Base-by-base conservation (phyloP, 2,113 vertebrate species). In the Protobothrops mucrosquamatus region DNA sequence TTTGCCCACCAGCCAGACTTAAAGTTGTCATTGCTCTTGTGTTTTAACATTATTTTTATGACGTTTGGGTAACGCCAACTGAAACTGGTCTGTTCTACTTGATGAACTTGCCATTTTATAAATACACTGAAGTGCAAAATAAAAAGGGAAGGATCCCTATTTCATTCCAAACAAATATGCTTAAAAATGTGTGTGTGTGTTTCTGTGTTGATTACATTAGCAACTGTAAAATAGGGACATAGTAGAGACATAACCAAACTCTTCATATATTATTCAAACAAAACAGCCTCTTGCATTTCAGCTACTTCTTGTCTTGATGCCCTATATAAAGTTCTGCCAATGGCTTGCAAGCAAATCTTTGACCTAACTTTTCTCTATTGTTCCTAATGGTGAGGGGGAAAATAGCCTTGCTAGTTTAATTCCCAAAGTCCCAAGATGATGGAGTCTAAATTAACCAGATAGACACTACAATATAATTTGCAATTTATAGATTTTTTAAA, bases 11-110 rank as follows among this genome's bases (percentile, higher is more conserved):
- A 89, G 54, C 87, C 87, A 86, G 86, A 93, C 85, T 87, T 14
- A 61, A 91, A 26, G 14, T 1, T 0, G 0, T 5, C 11, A 56
- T 86, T 56, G 57, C 48, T 23, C 52, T 20, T 5, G 0, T 4
- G 22, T 34, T 91, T 92, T 56, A 56, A 81, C 74, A n/a, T 74
- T 55, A 81, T 81, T 89, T 92, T 81, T 81, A 23, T 88, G 57
- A 54, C 34, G 15, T 29, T 52, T 54, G 29, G 54, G 54, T 34
- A 81, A 85, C 4, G 10, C 15, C 48, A 74, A 51, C 39, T 34
- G 26, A 51, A 89, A 56, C 15, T n/a, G 26, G 8, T 23, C 87
- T 89, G 39, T 56, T 39, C 34, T 85, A 55, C 54, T 91, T 81
- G 18, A 55, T n/a, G 24, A 85, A 46, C 23, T 57, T 57, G 52